Base-by-base conservation (phyloP, 35 echinoderm and acorn worm species). In the Eucidaris tribuloides region DNA sequence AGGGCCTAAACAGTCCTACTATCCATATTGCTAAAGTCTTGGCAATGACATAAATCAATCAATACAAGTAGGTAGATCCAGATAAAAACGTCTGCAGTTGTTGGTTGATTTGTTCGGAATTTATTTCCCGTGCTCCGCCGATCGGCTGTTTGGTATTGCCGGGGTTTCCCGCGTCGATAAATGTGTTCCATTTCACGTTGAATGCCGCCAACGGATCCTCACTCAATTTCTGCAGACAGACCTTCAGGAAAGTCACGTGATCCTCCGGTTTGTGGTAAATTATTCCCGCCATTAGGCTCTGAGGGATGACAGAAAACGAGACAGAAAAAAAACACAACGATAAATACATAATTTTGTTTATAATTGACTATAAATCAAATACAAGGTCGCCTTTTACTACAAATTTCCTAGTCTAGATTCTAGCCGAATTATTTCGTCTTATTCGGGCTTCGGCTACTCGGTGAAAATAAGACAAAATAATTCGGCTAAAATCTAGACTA, bases 211-310 rank as follows among this genome's bases (percentile, higher is more conserved):
- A 36, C 9, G 68, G 68, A 40, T 74, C 68, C 25, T 74, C 68
- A 7, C 44, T n/a, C 22, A 88, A 41, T 46, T 79, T 66, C 2
- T 61, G 65, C 7, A 92, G 50, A 38, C 90, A 92, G 17, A 70
- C 30, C 49, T 80, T 86, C 38, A 92, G 70, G 35, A 63, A 92
- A 6, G 45, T 54, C 0, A 92, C 77, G 81, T 84, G 90, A 36
- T 92, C 66, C 0, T 92, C 84, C 43, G 90, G 90, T 58, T 86
- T 92, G 79, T 87, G 54, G 68, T 86, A 92, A 50, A 92, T 72
- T 46, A 92, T 46, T 14, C 90, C 90, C 13, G 90, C 86, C 90
- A 92, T 92, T 25, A 92, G 49, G 34, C 90, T 87, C 90, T 92
- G 77, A 6, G 48, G 29, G 40, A 46, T 17, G 38, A 22, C 6